A percentile compares a stretch with the other conserved stretches of the same genome.
phyloP scores from a whole-genome alignment of 2,113 vertebrate species.

The Solenodon paradoxus region DNA sequence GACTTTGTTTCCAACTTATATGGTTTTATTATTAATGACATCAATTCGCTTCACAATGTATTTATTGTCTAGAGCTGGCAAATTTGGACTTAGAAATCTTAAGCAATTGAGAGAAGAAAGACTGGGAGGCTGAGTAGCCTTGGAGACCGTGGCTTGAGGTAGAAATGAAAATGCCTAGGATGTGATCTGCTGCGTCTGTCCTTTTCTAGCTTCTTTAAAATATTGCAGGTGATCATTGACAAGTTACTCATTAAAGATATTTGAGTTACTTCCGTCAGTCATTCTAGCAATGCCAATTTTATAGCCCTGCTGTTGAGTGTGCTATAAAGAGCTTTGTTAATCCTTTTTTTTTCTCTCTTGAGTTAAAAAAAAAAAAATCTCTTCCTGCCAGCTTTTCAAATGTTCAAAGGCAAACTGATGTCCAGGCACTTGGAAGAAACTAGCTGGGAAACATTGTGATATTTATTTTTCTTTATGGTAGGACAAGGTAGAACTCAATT shows the following conservation, averaged over 20 bases:
- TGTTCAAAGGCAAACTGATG: slow-evolving; percentile 25
- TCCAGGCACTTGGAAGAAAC: neutral
- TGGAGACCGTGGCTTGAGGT: neutral
- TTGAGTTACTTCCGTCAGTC: neutral
- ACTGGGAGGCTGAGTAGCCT: neutral
- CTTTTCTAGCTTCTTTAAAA: neutral
- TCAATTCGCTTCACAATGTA: neutral
- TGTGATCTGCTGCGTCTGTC: neutral
- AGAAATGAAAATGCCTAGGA: neutral
- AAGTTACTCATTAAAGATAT: neutral
- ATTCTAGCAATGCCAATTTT: neutral
- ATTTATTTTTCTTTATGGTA: slow-evolving; percentile 20
- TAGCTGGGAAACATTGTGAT: neutral
- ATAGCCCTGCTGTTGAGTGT: neutral
- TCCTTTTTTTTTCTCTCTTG: neutral
- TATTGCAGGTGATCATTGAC: neutral
- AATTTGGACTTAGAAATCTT: neutral
- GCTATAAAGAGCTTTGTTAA: neutral
- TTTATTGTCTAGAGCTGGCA: slow-evolving; percentile 32
- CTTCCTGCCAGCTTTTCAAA: neutral
- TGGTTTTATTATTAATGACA: neutral
- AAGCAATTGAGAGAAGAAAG: neutral
- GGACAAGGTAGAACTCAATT: neutral
- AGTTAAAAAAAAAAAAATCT: neutral
- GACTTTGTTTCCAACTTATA: neutral